Percentiles rank a stretch among this genome's conserved stretches.
These are phyloP conservation scores for Cyanoderma ruficeps DNA, from an alignment of 2,113 vertebrate genomes.

Conservation along the genomic window DNA sequence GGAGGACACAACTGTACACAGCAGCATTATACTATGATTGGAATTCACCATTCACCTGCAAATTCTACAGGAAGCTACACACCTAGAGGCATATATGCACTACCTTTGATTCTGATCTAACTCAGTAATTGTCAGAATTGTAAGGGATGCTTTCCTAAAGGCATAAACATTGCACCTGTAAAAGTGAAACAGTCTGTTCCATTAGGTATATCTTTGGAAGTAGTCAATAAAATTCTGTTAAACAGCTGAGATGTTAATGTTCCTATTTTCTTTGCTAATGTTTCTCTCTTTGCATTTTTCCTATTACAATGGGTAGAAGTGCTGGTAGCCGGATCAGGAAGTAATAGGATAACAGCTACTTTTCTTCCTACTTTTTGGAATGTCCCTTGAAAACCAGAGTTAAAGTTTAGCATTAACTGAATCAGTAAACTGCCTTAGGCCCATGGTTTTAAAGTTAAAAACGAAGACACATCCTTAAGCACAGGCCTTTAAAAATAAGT, in stretches of 20 bases:
- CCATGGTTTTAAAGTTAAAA: background rate
- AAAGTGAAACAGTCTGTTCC: background rate
- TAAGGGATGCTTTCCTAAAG: background rate
- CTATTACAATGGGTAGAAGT: background rate
- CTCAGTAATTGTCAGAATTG: background rate
- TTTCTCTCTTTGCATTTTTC: background rate
- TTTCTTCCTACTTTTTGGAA: background rate
- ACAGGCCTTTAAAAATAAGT: background rate
- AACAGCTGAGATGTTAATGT: background rate
- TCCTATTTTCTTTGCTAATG: background rate
- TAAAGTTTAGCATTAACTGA: background rate
- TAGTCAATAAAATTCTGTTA: background rate
- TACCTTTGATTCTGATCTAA: background rate
- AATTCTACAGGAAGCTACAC: background rate
- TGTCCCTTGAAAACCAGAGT: background rate
- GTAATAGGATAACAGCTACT: background rate
- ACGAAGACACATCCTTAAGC: background rate
- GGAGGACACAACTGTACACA: background rate
- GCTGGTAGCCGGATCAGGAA: background rate
- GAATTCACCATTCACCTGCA: background rate
- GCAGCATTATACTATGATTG: background rate
- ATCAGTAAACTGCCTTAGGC: background rate
- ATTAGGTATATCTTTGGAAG: background rate
- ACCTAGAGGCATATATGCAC: background rate
- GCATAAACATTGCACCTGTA: background rate